Evolutionary conservation across 2,888 invertebrate genomes (phyloP), one percentile per base, ranked within the genome.

Genomic region (Campoplex capitator): DNA sequence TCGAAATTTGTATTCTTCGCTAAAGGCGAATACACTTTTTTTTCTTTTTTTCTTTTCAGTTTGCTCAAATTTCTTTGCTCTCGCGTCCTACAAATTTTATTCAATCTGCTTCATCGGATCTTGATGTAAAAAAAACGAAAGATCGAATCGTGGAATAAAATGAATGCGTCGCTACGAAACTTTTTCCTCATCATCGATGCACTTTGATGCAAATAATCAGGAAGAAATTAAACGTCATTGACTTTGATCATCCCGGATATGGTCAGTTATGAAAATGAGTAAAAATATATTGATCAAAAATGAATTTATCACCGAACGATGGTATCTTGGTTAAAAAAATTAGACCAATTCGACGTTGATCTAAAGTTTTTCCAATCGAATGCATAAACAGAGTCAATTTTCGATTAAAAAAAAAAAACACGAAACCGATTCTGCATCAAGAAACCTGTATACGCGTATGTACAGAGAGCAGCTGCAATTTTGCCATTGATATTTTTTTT

Each of bases 401-500:
- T 16, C 9, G 3, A 16, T 16, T 7, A 62, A 32, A 23, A 23
- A 23, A 23, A 23, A 23, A 23, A 23, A 16, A 16, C 32, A 9
- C 38, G 6, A 18, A 73, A 38, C 38, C 6, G 45, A 79, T 45
- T 70, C 56, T 56, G 54, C 16, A 38, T 71, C 4, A 45, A 79
- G 58, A 6, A 38, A 9, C 71, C 79, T 48, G 35, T 82, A 56
- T 13, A 62, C 16, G 35, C 32, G 65, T 51, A 35, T 56, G 35
- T n/a, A 70, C 9, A 38, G n/a, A 78, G 35, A 78, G 54, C 54
- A 67, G 68, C 18, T 79, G 81, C 73, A 62, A 48, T 75, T 68
- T 82, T 75, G 51, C 51, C 67, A 51, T 68, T 45, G 51, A 73
- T 85, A 70, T 54, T 23, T 45, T 77, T 65, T 67, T 23, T 23